Evolutionary conservation across 2,888 invertebrate species (phyloP), one percentile per base, ranked within the genome.

Genomic region (Drosophila ezoana): DNA sequence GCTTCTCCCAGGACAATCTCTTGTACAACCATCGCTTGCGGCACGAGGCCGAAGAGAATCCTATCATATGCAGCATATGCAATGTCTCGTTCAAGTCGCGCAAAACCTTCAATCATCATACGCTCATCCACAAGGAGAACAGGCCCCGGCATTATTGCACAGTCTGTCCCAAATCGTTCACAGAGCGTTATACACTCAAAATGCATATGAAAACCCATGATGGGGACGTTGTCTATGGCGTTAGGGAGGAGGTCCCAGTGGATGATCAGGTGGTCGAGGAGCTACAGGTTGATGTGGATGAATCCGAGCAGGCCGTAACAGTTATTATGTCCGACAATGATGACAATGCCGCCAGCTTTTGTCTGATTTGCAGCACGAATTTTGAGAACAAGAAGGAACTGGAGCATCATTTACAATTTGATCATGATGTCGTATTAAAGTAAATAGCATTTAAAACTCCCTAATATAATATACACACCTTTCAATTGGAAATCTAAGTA

Each of bases 41-140:
- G 0, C 91, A 91, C 33, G 91, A 91, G 20, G 92, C 92, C 3
- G 92, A 91, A 48, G 91, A 91, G 45, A 89, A 90, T 67, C 91
- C 91, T 0, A 76, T 92, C 0, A 90, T 91, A 32, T 91, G 91
- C 54, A 82, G 79, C 38, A 81, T 90, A 28, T 91, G 91, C 62
- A 89, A 91, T 58, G 91, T 91, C 8, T 85, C 90, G 0, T 91
- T 91, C 41, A 91, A 90, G 47, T 90, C 91, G 1, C 90, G 87
- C 3, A 92, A 91, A 64, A 91, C 91, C 0, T 91, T 81, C 16
- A 90, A 85, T 32, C 91, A 91, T 56, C 91, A 91, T 51, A 86
- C 90, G 44, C 71, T 91, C 0, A 91, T 89, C 11, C 91, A 91
- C 53, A 90, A 88, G 41, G 91, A 91, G 67, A 89, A 91, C 56